Base-by-base conservation (phyloP, 1,140 invertebrate genomes). In the Drosophila burlai region DNA sequence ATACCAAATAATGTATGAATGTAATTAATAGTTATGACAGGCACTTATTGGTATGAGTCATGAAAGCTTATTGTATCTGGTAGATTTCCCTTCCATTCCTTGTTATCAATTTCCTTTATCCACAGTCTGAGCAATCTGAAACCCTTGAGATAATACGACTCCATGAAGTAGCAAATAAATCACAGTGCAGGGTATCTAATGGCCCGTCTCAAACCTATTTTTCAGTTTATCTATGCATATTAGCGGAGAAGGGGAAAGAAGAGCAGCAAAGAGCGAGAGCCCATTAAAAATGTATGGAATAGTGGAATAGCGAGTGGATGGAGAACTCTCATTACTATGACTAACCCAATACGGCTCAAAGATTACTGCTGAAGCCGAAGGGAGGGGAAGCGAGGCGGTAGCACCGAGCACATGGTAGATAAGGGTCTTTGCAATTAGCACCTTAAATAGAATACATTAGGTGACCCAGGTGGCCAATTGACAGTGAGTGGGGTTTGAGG, bases 361-460 rank as follows among this genome's bases (percentile, higher is more conserved):
- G 68, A 60, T 55, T 21, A 10, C 6, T 38, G 7, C 0, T 11
- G 64, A 42, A 61, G 42, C 18, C 13, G 52, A 34, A 16, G 10
- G 16, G 9, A 64, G 45, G 66, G 4, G 16, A 18, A 21, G 43
- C 5, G 8, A 11, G 38, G 62, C 38, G 40, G 38, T 18, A 11
- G 24, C 64, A 3, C 58, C 10, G 34, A 74, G 67, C 71, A 74
- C 71, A 74, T 71, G 75, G 74, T 52, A 77, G 74, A 74, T 74
- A 74, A 74, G 69, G 67, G 67, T 73, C 24, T 73, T 31, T 71
- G 74, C 76, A 78, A 79, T 79, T 79, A 79, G 76, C 78, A 74
- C 59, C 55, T 71, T 68, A 66, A 75, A 80, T 75, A 75, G 78
- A 80, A 80, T 80, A 74, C 57, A 80, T 78, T 78, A 78, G 57